Conservation (phyloP, 2,113 vertebrate genomes). For the Peromyscus polionotus region DNA sequence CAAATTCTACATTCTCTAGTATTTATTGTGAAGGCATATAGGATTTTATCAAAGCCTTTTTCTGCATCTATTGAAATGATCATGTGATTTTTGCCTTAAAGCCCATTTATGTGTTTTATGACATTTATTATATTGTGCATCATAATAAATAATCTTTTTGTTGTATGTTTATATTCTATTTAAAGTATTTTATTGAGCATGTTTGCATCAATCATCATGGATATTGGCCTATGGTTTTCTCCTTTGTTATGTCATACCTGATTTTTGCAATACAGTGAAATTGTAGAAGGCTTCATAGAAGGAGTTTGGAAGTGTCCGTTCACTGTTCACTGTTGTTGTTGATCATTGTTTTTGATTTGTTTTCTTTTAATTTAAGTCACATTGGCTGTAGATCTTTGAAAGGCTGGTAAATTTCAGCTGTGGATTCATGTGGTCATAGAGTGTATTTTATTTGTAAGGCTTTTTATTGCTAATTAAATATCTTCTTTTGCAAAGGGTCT, state of each 20-base stretch:
- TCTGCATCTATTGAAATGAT: not conserved
- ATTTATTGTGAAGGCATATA: not conserved
- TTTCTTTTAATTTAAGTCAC: not conserved
- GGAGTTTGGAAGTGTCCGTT: not conserved
- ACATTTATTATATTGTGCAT: not conserved
- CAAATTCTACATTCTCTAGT: not conserved
- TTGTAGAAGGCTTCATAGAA: not conserved
- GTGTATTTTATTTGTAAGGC: not conserved
- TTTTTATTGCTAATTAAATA: not conserved
- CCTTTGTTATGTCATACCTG: not conserved
- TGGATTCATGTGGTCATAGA: not conserved
- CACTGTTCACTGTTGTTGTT: not conserved
- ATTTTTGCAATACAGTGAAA: not conserved
- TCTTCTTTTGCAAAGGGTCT: not conserved
- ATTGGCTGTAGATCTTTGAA: not conserved
- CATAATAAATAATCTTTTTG: not conserved
- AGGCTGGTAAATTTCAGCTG: not conserved
- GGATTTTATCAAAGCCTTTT: not conserved
- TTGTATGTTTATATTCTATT: not conserved
- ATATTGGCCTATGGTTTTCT: not conserved
- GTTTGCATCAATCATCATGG: not conserved
- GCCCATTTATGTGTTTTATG: not conserved
- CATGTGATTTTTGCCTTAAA: not conserved
- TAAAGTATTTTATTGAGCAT: not conserved
- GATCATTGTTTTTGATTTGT: not conserved